Percentiles rank a stretch among this genome's conserved stretches.
Conservation (phyloP, 2,113 vertebrate genomes). For the Platysteira castanea region DNA sequence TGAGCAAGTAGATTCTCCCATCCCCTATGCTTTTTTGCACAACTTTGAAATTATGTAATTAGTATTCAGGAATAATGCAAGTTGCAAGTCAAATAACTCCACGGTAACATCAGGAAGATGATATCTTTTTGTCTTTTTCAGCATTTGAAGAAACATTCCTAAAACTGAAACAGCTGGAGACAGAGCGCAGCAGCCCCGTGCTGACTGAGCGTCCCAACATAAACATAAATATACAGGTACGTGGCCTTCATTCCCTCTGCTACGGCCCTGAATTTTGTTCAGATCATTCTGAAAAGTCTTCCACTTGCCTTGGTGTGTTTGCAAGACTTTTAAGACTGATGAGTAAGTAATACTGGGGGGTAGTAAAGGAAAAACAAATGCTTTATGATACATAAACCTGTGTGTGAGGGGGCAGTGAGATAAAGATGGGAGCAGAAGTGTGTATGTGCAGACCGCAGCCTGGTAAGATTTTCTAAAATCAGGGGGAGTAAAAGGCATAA, state of each 20-base stretch:
- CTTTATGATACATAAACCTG: neutral
- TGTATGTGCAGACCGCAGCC: accelerated
- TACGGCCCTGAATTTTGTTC: neutral
- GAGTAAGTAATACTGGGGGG: neutral
- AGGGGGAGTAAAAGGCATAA: neutral
- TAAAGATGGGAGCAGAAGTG: neutral
- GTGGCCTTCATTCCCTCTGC: neutral
- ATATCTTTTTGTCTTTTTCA: neutral
- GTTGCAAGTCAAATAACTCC: neutral
- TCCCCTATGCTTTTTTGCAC: neutral
- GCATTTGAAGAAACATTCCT: slow-evolving; percentile 75
- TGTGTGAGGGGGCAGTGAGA: neutral
- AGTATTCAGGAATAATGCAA: neutral
- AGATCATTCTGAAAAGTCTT: neutral
- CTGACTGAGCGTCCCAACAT: slow-evolving; percentile 54
- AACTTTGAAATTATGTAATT: neutral
- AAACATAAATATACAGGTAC: slow-evolving; percentile 86
- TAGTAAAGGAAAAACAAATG: neutral
- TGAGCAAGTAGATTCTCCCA: neutral
- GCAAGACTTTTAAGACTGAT: neutral
- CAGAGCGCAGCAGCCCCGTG: slow-evolving; percentile 60
- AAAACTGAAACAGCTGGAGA: slow-evolving; percentile 84
- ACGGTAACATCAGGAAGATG: neutral
- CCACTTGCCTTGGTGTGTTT: neutral
- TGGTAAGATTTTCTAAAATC: neutral